Base-by-base conservation (phyloP, 2,113 vertebrate genomes). In the Semicossyphus pulcher region DNA sequence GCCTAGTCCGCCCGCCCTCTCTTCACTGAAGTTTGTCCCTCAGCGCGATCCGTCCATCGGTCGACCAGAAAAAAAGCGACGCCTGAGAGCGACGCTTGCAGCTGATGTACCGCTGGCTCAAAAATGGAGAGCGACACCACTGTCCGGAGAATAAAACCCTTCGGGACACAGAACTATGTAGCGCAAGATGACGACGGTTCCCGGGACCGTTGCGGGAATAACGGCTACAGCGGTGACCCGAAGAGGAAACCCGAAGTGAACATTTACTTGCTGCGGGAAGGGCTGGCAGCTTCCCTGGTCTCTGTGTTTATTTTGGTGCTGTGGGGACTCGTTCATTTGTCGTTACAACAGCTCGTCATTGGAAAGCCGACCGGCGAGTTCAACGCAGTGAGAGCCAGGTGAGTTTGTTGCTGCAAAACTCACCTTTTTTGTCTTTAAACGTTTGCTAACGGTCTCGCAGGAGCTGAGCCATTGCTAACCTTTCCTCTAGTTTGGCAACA, bases 81-180 rank as follows among this genome's bases (percentile, higher is more conserved):
- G 70, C 56, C 60, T 66, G 76, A 70, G 36, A 70, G 61, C 70
- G 74, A 80, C 54, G 56, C 63, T 54, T 36, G 75, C 66, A 62
- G 78, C 83, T 65, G 82, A 88, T 87, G 76, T 78, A 54, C 76
- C 29, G 44, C 72, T 83, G 74, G 42, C 86, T 78, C 34, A 57
- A 89, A 88, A 49, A 95, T 95, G 94, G 94, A 95, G 81, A 92
- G 86, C 68, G 94, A 93, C 74, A 92, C 88, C 54, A 65, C 93
- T 9, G 56, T 95, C 63, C 77, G 94, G 75, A 91, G 94, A 83
- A 68, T 91, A 72, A 92, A 92, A 81, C 6, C 83, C 15, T 58
- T 70, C 12, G 83, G 69, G 49, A 68, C 75, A 5, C 75, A 72
- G 9, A 82, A 62, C 7, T 85, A 81, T 32, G 45, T 7, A 3